Base-by-base conservation (phyloP, 2,797 vertebrate species). In the Chaetophractus vellerosus region DNA sequence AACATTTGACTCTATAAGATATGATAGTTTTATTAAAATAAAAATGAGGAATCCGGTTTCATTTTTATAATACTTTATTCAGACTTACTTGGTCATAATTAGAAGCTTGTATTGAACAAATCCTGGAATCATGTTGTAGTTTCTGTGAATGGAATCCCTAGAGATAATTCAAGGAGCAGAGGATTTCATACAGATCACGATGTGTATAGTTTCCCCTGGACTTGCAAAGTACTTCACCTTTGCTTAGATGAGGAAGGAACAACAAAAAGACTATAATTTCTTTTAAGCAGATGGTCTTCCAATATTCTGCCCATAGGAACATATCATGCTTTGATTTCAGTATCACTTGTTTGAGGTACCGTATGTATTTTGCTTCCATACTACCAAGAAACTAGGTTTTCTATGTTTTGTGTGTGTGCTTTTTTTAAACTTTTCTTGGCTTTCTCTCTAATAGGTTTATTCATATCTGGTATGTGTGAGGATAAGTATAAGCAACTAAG, bases 381-480 rank as follows among this genome's bases (percentile, higher is more conserved):
- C 55, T 14, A 74, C 24, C 15, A 55, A 83, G 33, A 82, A 78
- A 76, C 5, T 68, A 0, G 15, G 28, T 68, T 64, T 64, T 48
- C 50, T 61, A 8, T 21, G 16, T 31, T 36, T 87, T 7, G 6
- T 14, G 28, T 19, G n/a, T n/a, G n/a, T n/a, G n/a, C n/a, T n/a
- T n/a, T n/a, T 68, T 64, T 12, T 71, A 12, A 26, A 1, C 2
- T n/a, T 88, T 72, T 64, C 9, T 23, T 52, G 4, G 6, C 9
- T 82, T 78, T 87, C 61, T 45, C 6, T 38, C 31, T 71, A 64
- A 85, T 69, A 48, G 8, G 6, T 95, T 86, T 91, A 48, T 88
- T 90, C 11, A 3, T 72, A 66, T 55, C 33, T 83, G 45, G 0
- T 55, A 8, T 15, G n/a, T 82, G 61, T 81, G 2, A 84, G 24